phyloP scores from a whole-genome alignment of 2,888 invertebrate species.

The Heliconius charithonia region DNA sequence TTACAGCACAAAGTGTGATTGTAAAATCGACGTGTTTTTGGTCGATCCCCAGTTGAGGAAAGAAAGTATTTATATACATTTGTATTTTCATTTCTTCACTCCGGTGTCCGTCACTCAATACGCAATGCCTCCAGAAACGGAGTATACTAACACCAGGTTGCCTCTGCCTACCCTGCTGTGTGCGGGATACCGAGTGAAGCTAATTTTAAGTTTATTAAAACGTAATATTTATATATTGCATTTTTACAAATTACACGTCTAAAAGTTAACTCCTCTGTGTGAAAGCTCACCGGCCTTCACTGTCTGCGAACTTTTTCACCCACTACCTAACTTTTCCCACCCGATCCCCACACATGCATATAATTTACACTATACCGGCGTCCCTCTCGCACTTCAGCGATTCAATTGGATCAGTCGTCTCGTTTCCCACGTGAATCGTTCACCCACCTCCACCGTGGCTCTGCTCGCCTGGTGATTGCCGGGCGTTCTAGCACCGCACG shows the following conservation, averaged over 20 bases:
- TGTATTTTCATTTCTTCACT: no score
- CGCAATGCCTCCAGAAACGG: no score
- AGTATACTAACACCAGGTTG: no score
- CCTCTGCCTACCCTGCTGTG: no score
- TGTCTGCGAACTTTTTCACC: constrained; percentile 32
- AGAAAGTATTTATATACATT: no score
- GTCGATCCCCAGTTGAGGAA: no score
- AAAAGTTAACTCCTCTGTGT: constrained; percentile 11
- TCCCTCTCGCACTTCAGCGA: constrained; percentile 52
- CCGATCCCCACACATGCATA: constrained; percentile 24
- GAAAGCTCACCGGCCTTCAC: constrained; percentile 22
- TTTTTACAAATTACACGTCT: background rate
- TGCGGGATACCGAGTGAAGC: no score
- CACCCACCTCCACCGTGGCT: constrained; percentile 50
- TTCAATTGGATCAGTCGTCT: background rate
- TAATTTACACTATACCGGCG: constrained; percentile 41
- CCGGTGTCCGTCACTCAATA: no score
- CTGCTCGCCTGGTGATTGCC: constrained; percentile 76
- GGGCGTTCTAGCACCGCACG: constrained; percentile 78
- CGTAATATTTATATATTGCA: background rate
- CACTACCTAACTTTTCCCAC: constrained; percentile 33
- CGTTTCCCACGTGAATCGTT: constrained; percentile 32
- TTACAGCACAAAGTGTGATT: no score
- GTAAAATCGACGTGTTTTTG: no score
- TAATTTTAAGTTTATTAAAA: no score